Percentiles rank a stretch among this genome's conserved stretches.
Evolutionary conservation across 2,888 invertebrate genomes (phyloP).

Genomic region (Steinernema scapterisci): DNA sequence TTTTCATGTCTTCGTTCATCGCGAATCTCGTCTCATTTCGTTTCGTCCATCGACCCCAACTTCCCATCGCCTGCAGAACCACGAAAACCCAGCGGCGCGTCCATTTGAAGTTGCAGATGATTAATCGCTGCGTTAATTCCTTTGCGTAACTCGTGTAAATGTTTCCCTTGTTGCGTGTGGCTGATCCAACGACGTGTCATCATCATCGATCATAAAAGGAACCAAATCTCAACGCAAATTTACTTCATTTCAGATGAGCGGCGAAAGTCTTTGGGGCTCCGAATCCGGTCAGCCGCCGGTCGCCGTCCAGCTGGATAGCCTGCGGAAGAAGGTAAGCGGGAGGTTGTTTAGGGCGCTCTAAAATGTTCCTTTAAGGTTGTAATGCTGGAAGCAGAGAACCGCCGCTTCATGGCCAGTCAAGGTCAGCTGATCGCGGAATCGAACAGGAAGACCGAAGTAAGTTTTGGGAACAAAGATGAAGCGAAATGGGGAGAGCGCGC

Average conservation of each 20-base stretch:
- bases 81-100: neutral
- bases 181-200: neutral
- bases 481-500: neutral
- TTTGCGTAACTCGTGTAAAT: neutral
- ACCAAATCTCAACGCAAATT: neutral
- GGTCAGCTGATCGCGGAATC: constrained; percentile 55
- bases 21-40: no score
- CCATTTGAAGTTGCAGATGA: constrained; percentile 10
- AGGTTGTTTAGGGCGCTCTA: no score
- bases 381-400: constrained; percentile 54
- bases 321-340: neutral
- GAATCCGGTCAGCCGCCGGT: constrained; percentile 16
- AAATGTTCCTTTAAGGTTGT: neutral
- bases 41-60: no score
- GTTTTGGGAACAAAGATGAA: constrained; percentile 22
- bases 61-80: no score
- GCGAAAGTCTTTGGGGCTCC: constrained; percentile 13
- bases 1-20: no score
- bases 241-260: neutral
- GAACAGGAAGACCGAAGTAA: constrained; percentile 56
- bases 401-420: constrained; percentile 55
- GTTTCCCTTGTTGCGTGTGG: constrained; percentile 26
- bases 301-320: constrained; percentile 6
- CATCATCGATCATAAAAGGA: neutral
- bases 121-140: constrained; percentile 6